These are phyloP conservation scores for Dendrolimus pini DNA, from an alignment of 2,888 invertebrate genomes.

Conservation along the genomic window DNA sequence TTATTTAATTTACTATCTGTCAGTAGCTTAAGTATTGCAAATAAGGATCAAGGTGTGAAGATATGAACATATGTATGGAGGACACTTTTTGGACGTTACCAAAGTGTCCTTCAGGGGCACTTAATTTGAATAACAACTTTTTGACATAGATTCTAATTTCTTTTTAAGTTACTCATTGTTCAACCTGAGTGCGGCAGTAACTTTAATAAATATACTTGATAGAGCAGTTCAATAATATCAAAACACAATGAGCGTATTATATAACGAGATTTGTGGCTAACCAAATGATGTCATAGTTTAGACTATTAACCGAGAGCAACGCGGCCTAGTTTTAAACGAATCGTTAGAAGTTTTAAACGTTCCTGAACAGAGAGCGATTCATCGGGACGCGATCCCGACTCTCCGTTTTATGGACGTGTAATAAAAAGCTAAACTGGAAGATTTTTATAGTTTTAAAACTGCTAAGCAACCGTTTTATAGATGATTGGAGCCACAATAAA, in stretches of 20 bases:
- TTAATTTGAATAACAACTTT: too few relatives aligned
- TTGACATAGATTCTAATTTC: too few relatives aligned
- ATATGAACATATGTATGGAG: too few relatives aligned
- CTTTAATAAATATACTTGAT: background rate
- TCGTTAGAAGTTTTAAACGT: conserved; percentile 5
- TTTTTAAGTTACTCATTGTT: too few relatives aligned
- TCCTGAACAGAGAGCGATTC: conserved; percentile 1
- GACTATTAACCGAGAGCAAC: background rate
- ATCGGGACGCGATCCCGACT: conserved; percentile 42
- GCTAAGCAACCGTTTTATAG: conserved; percentile 26
- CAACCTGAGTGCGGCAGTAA: too few relatives aligned
- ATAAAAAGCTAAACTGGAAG: conserved; percentile 55
- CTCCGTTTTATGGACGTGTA: conserved; percentile 54
- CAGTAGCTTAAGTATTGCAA: too few relatives aligned
- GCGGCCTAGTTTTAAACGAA: conserved; percentile 4
- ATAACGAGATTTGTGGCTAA: conserved; percentile 1
- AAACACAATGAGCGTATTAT: conserved; percentile 2
- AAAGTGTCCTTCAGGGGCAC: too few relatives aligned
- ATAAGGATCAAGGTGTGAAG: too few relatives aligned
- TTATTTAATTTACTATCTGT: too few relatives aligned
- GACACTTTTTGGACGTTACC: too few relatives aligned
- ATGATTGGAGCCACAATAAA: conserved; percentile 39
- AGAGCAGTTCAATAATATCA: conserved; percentile 3
- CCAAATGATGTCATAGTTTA: background rate
- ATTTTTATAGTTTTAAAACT: conserved; percentile 32